Evolutionary conservation across 2,113 vertebrate genomes (phyloP), one percentile per base, ranked within the genome.

Genomic region (Maccullochella peelii): DNA sequence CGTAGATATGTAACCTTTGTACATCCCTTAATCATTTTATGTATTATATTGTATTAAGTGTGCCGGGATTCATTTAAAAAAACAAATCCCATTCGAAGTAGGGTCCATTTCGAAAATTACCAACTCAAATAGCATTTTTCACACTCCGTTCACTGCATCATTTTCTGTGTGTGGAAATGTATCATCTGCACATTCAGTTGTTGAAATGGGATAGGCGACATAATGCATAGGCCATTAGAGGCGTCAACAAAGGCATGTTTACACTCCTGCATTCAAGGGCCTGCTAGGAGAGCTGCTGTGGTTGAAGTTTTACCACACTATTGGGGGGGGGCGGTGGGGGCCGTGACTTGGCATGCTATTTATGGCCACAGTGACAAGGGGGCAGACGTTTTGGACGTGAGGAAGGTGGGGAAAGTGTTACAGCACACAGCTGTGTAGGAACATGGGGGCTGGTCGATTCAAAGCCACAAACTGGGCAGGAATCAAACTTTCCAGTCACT

Each of bases 331-430:
- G 33, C 3, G 33, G 12, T 76, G 71, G 52, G 75, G 54, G 71
- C 3, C 16, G 16, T 88, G 86, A 89, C 88, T 83, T 57, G n/a
- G 40, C 61, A 44, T 69, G 63, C 89, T 94, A 93, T 94, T 93
- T 93, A 86, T 87, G 84, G 86, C 47, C 38, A 62, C 62, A 63
- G 79, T 77, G 63, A 89, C 84, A 69, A 69, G 76, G n/a, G 71
- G 71, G 66, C 80, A 87, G 79, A 89, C 70, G 77, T 77, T 93
- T 83, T 27, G n/a, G 70, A 89, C 67, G 47, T 86, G 90, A 74
- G 9, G 40, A 76, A 76, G 23, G 78, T 42, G 73, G 68, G 40
- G 75, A 88, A 66, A 69, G 86, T 81, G 61, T 84, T 74, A 47
- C 25, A 73, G 21, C 47, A 62, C 23, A n/a, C 49, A 66, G 61